Base-by-base conservation (phyloP, 2,113 vertebrate genomes). In the Columba livia region DNA sequence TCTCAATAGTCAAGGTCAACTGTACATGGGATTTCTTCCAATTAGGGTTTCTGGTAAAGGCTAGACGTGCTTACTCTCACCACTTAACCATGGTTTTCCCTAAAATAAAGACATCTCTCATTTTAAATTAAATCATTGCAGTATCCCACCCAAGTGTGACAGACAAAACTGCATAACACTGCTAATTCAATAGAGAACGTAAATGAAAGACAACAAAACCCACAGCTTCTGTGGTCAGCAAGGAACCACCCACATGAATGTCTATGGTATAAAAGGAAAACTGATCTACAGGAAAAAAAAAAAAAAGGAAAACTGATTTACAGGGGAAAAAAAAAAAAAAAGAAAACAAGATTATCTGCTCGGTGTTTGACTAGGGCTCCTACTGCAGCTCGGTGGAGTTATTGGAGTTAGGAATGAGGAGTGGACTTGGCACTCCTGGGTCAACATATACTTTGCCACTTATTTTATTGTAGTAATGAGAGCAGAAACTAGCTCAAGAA, bases 1-100 rank as follows among this genome's bases (percentile, higher is more conserved):
- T 92, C 95, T 96, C 83, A 94, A 97, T 95, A 96, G 94, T 58
- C 89, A 97, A 97, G 88, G 94, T 97, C 93, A 96, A 96, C 71
- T 48, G 78, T 85, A 94, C 92, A 94, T 74, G 85, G 70, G 88
- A 97, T 88, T 97, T 97, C 94, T 96, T 94, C 96, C 97, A 97
- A 97, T 98, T 97, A 97, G 92, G 67, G 56, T 44, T 96, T 95
- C 95, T 94, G 72, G 80, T 96, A 94, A 96, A 85, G 79, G 93
- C 92, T 95, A 78, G 88, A 96, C 94, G 87, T 93, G 89, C 95
- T 69, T 93, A 89, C 66, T 88, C 66, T 88, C 93, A 91, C 72
- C 85, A 90, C 79, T 97, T 94, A 94, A 24, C 88, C 42, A 36
- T 6, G 26, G 31, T 87, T 94, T 91, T 91, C 56, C 80, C 70